A percentile compares a stretch with the other conserved stretches of the same genome.
Evolutionary conservation across 2,888 invertebrate species (phyloP).

Genomic region (Drosophila meridiana): DNA sequence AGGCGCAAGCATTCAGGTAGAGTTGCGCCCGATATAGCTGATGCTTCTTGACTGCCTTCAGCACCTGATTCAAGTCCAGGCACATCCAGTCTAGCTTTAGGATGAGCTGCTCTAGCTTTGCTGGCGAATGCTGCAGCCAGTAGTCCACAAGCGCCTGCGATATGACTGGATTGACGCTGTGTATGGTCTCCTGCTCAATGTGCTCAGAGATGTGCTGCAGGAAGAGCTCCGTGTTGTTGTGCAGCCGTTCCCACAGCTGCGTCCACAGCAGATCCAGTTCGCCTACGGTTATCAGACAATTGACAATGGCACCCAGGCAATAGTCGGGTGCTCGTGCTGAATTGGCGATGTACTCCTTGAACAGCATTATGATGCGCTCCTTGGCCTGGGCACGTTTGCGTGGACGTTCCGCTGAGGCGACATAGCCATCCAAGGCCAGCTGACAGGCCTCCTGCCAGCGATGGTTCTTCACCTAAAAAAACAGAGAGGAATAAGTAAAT

Average conservation of each 20-base stretch:
- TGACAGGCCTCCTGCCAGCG: slow-evolving; percentile 87
- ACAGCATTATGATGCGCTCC: slow-evolving; percentile 85
- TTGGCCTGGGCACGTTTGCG: slow-evolving; percentile 84
- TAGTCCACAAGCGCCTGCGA: slow-evolving; percentile 90
- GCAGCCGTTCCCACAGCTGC: slow-evolving; percentile 87
- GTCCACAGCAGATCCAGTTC: slow-evolving; percentile 87
- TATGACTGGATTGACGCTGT: slow-evolving; percentile 88
- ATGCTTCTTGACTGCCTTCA: slow-evolving; percentile 83
- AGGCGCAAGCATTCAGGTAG: slow-evolving; percentile 91
- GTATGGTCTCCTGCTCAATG: slow-evolving; percentile 88
- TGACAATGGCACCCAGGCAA: slow-evolving; percentile 83
- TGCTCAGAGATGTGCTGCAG: slow-evolving; percentile 90
- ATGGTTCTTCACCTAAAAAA: slow-evolving; percentile 85
- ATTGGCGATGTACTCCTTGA: slow-evolving; percentile 85
- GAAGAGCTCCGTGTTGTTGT: slow-evolving; percentile 87
- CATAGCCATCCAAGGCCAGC: slow-evolving; percentile 86
- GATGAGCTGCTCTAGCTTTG: slow-evolving; percentile 89
- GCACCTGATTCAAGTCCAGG: slow-evolving; percentile 90
- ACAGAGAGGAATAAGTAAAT: not conserved
- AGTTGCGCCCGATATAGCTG: slow-evolving; percentile 85
- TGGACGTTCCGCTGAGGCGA: slow-evolving; percentile 83
- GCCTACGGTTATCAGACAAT: slow-evolving; percentile 84
- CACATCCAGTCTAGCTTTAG: slow-evolving; percentile 90
- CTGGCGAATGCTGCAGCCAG: slow-evolving; percentile 87
- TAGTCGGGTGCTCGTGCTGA: slow-evolving; percentile 84